Base-by-base conservation (phyloP, 2,888 invertebrate genomes). In the Latrodectus elegans region DNA sequence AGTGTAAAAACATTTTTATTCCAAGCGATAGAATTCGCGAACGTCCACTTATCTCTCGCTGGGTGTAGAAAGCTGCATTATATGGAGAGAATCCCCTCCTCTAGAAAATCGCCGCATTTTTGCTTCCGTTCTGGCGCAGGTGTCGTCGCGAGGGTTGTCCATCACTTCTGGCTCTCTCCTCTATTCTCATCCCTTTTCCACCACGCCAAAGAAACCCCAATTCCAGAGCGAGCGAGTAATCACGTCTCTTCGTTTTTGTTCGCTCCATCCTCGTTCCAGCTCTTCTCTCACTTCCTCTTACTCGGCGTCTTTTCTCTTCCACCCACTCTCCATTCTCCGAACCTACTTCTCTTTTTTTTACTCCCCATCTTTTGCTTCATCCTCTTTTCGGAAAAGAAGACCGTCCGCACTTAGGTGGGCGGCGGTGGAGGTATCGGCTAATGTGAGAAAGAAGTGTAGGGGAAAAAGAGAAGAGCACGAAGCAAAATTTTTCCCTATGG, bases 61-160 rank as follows among this genome's bases (percentile, higher is more conserved):
- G 38, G 38, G 38, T 38, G 38, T 38, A 38, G 38, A 38, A 38
- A 38, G 38, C 38, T 38, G 38, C 4, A 38, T 38, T 60, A 60
- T 60, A 60, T 60, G 12, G 60, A 60, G 60, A 60, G 12, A n/a
- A 72, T n/a, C 72, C 73, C 73, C 52, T 22, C 22, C 38, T 51
- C 52, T 4, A 52, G 49, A 78, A 72, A 73, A 65, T 78, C 84
- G 77, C 55, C 84, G 65, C 84, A 78, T 84, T 84, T 84, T 84
- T 84, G 84, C 84, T 84, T 84, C 84, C 84, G 84, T 84, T 84
- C 72, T 73, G 84, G 84, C 84, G 77, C 84, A 84, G 84, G 84
- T 84, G 84, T 84, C 84, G 84, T 78, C 84, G 84, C 67, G 78
- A 78, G 72, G 84, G 78, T 84, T 84, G 84, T 84, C 84, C 84